These are phyloP conservation scores for Lanius ludovicianus DNA, from an alignment of 2,113 vertebrate species.

Conservation along the genomic window DNA sequence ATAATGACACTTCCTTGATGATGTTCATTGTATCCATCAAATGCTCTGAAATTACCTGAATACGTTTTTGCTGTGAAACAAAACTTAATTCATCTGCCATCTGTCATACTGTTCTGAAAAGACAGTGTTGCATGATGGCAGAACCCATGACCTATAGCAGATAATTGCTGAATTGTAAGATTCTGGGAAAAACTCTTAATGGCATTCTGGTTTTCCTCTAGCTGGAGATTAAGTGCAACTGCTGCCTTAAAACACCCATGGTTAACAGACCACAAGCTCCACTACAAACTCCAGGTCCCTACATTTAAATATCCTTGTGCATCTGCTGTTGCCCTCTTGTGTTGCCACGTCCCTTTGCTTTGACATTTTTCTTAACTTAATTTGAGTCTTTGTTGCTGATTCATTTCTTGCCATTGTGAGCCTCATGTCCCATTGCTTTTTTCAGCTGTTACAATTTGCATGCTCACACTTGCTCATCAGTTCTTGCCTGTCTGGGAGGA, in stretches of 20 bases:
- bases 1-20: neutral
- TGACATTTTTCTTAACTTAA: neutral
- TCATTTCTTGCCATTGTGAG: neutral
- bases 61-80: neutral
- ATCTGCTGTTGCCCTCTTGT: neutral
- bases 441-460: neutral
- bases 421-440: neutral
- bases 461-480: neutral
- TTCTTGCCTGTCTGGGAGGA: neutral
- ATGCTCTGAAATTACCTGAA: neutral
- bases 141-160: neutral
- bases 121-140: neutral
- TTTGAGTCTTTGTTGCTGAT: neutral
- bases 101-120: neutral
- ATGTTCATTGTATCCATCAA: neutral
- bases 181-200: neutral
- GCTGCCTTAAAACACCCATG: conserved; percentile 92
- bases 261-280: conserved; percentile 87
- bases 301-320: neutral
- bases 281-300: conserved; percentile 84
- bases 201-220: conserved; percentile 64
- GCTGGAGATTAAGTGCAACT: conserved; percentile 94
- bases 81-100: neutral
- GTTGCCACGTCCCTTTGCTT: neutral
- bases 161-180: neutral